Evolutionary conservation across 2,888 invertebrate species (phyloP).

Genomic region (Deroplatys truncata): DNA sequence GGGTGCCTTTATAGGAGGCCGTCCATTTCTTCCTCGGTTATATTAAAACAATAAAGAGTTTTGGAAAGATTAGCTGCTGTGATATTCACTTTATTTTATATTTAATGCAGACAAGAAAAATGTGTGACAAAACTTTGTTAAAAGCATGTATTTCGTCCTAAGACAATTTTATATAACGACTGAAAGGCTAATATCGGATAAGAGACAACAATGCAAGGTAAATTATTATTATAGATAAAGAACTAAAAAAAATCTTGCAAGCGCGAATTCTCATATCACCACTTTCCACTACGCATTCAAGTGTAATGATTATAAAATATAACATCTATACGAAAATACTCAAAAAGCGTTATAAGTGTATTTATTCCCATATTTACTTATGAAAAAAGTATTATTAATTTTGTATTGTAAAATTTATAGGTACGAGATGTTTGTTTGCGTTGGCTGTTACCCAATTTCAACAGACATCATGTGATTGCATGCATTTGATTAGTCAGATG

Average conservation of each 20-base stretch:
- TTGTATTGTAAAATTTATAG: neutral
- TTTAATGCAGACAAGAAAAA: too few species aligned
- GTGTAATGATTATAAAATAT: neutral
- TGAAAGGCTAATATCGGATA: too few species aligned
- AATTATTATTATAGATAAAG: too few species aligned
- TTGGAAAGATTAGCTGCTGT: too few species aligned
- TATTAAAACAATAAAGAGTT: too few species aligned
- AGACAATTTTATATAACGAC: too few species aligned
- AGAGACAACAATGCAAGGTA: too few species aligned
- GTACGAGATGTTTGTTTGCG: neutral
- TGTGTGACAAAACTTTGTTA: too few species aligned
- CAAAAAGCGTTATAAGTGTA: neutral
- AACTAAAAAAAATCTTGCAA: neutral
- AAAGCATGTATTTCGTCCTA: too few species aligned
- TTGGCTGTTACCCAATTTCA: neutral
- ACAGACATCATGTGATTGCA: neutral
- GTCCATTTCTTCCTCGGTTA: too few species aligned
- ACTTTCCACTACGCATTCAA: neutral
- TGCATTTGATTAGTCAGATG: neutral
- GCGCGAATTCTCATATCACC: neutral
- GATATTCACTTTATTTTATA: too few species aligned
- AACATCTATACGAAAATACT: neutral
- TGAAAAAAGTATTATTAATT: neutral
- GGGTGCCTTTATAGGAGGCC: too few species aligned
- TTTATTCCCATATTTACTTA: neutral